phyloP scores from a whole-genome alignment of 2,113 vertebrate genomes.

The Pseudorhombus dupliciocellatus region DNA sequence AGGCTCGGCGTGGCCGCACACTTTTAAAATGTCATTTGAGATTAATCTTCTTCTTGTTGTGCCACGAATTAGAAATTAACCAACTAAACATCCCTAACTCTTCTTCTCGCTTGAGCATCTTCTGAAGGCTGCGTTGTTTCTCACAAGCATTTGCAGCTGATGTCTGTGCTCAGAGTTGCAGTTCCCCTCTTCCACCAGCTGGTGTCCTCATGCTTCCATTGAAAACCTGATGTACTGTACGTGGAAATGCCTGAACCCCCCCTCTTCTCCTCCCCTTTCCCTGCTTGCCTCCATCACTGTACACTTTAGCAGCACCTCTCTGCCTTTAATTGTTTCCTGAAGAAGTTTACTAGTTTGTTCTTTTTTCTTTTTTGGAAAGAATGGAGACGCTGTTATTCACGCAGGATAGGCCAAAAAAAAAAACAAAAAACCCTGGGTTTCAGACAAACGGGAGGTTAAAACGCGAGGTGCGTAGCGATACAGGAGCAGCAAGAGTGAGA shows the following conservation, averaged over 20 bases:
- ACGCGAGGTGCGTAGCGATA: background rate
- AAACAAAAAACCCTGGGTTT: background rate
- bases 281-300: slow-evolving; percentile 67
- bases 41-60: too few relatives aligned
- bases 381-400: slow-evolving; percentile 28
- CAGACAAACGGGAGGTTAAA: slow-evolving; percentile 8
- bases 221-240: slow-evolving; percentile 1
- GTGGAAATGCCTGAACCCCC: slow-evolving; percentile 14
- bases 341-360: slow-evolving; percentile 67
- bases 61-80: background rate
- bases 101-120: background rate
- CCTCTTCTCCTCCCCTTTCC: slow-evolving; percentile 12
- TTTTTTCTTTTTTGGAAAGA: slow-evolving; percentile 21
- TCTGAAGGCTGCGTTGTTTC: background rate
- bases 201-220: slow-evolving; percentile 90
- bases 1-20: too few relatives aligned
- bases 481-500: slow-evolving; percentile 1
- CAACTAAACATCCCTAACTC: too few relatives aligned
- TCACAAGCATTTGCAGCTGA: background rate
- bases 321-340: slow-evolving; percentile 76
- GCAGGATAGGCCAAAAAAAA: slow-evolving; percentile 1
- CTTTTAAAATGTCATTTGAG: too few relatives aligned
- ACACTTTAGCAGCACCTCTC: slow-evolving; percentile 70
- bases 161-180: slow-evolving; percentile 37
- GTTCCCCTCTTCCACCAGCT: slow-evolving; percentile 69